A percentile compares a stretch with the other conserved stretches of the same genome.
These are phyloP conservation scores for Erebia aethiops DNA, from an alignment of 2,888 invertebrate genomes.

Conservation along the genomic window DNA sequence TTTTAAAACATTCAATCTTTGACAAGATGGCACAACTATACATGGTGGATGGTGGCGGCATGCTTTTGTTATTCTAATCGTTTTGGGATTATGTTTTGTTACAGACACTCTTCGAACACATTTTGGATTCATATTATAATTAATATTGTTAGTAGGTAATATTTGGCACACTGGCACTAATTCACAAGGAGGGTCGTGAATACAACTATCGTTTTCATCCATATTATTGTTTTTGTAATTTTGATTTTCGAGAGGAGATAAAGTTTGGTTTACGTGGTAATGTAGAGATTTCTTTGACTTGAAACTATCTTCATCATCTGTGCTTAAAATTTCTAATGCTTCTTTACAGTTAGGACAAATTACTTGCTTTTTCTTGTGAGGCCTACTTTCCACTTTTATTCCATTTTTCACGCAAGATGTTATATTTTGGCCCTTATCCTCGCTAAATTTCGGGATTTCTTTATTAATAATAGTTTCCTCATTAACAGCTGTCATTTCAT, in stretches of 20 bases:
- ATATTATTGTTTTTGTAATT: slow-evolving; percentile 40
- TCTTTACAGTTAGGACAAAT: slow-evolving; percentile 69
- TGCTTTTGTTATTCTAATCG: slow-evolving; percentile 70
- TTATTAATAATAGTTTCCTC: slow-evolving; percentile 18
- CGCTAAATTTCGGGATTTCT: slow-evolving; percentile 22
- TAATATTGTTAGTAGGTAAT: slow-evolving; percentile 52
- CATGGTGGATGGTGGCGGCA: slow-evolving; percentile 76
- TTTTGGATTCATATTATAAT: slow-evolving; percentile 47
- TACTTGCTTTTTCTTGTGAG: slow-evolving; percentile 54
- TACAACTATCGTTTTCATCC: slow-evolving; percentile 52
- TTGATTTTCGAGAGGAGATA: slow-evolving; percentile 32
- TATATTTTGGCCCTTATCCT: slow-evolving; percentile 17
- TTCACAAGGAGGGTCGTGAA: slow-evolving; percentile 66
- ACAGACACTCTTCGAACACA: slow-evolving; percentile 45
- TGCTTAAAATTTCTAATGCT: slow-evolving; percentile 59
- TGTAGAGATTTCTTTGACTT: slow-evolving; percentile 48
- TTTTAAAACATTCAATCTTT: slow-evolving; percentile 64
- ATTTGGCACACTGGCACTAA: slow-evolving; percentile 68
- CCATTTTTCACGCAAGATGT: slow-evolving; percentile 30
- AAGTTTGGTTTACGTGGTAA: slow-evolving; percentile 47
- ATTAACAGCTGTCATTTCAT: slow-evolving; percentile 23
- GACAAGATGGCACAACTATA: slow-evolving; percentile 73
- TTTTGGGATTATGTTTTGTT: slow-evolving; percentile 52
- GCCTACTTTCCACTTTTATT: slow-evolving; percentile 28
- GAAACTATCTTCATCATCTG: slow-evolving; percentile 58